phyloP scores from a whole-genome alignment of 2,113 vertebrate species.

The Lepisosteus oculatus region DNA sequence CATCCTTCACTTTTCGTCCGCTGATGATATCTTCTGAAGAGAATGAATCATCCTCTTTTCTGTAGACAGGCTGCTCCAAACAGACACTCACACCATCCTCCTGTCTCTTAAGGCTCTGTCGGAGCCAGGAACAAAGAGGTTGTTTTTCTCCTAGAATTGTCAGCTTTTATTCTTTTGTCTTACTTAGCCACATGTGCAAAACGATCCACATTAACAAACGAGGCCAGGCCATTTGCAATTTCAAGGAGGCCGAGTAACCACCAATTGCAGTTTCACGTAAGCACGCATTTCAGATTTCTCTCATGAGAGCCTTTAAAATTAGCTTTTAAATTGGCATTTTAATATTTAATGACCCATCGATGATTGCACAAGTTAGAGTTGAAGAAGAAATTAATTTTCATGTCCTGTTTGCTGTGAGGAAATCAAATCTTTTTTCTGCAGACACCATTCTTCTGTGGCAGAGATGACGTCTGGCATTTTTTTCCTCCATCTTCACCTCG shows the following conservation, averaged over 20 bases:
- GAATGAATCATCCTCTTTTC: slow-evolving; percentile 5
- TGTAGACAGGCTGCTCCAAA: background rate
- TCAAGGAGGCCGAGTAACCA: background rate
- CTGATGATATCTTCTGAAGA: slow-evolving; percentile 4
- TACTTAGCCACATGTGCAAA: too few relatives aligned
- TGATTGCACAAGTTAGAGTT: background rate
- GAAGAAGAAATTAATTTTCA: too few relatives aligned
- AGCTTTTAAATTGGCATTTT: slow-evolving; percentile 5
- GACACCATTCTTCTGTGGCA: too few relatives aligned
- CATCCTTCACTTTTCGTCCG: background rate
- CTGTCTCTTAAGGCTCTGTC: too few relatives aligned
- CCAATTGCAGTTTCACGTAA: too few relatives aligned
- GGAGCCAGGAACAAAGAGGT: background rate
- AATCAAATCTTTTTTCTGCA: too few relatives aligned
- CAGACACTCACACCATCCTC: slow-evolving; percentile 3
- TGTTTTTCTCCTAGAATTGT: too few relatives aligned
- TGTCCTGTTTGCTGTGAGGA: too few relatives aligned
- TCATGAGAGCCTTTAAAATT: background rate
- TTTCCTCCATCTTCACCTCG: too few relatives aligned
- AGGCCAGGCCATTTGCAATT: background rate
- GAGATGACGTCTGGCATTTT: too few relatives aligned
- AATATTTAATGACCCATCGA: background rate
- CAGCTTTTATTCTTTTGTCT: background rate
- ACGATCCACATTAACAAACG: background rate
- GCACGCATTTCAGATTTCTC: background rate